Evolutionary conservation across 2,888 invertebrate species (phyloP).

Genomic region (Phortica magna): DNA sequence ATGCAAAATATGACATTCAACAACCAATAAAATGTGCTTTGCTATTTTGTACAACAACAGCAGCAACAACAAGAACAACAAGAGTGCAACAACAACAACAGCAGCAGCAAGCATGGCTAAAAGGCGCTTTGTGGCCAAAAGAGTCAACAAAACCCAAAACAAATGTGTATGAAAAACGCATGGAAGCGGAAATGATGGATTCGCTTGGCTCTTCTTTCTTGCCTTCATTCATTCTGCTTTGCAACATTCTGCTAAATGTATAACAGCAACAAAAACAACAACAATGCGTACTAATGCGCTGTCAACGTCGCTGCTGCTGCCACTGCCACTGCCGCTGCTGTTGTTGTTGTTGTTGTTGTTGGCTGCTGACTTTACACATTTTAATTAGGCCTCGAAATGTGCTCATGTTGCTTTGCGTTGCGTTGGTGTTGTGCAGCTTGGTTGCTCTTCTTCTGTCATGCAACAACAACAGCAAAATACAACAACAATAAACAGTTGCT

Average conservation of each 20-base stretch:
- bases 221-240: conserved; percentile 33
- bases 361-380: conserved; percentile 66
- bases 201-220: conserved; percentile 62
- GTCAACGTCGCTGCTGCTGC: conserved; percentile 45
- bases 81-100: conserved; percentile 45
- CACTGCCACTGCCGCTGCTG: neutral
- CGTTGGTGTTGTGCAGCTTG: conserved; percentile 14
- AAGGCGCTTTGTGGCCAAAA: conserved; percentile 41
- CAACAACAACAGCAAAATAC: neutral
- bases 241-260: conserved; percentile 13
- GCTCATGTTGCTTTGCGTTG: neutral
- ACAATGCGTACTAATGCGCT: conserved; percentile 29
- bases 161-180: conserved; percentile 65
- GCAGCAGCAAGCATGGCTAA: conserved; percentile 24
- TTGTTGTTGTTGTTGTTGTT: neutral
- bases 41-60: conserved; percentile 50
- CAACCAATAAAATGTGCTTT: conserved; percentile 34
- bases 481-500: conserved; percentile 2
- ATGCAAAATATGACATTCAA: conserved; percentile 39
- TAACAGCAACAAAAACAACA: conserved; percentile 1
- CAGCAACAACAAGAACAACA: conserved; percentile 36
- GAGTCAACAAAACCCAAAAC: conserved; percentile 33
- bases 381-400: conserved; percentile 63
- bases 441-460: conserved; percentile 37
- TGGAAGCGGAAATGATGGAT: conserved; percentile 79